Evolutionary conservation across 2,888 invertebrate genomes (phyloP).

Genomic region (Euplagia quadripunctaria): DNA sequence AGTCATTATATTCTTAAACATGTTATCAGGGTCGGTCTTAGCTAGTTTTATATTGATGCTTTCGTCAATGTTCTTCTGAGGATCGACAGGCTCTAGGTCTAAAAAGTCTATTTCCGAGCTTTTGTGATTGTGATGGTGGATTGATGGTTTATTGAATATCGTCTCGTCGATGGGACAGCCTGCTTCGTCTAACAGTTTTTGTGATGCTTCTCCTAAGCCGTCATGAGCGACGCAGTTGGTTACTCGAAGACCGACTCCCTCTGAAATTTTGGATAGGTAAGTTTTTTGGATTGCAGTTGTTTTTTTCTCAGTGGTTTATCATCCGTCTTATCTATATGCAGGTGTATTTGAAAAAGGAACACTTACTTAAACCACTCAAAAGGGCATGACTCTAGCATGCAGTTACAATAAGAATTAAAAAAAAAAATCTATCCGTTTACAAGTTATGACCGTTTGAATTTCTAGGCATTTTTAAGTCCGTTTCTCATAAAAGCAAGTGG

Average conservation of each 20-base stretch:
- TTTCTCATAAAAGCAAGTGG: no score
- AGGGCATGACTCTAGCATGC: no score
- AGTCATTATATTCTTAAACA: slow-evolving; percentile 83
- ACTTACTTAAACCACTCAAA: no score
- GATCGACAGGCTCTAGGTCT: slow-evolving; percentile 72
- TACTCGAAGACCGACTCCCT: slow-evolving; percentile 91
- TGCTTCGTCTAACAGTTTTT: slow-evolving; percentile 90
- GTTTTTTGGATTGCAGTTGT: no score
- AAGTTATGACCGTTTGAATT: no score
- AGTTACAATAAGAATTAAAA: no score
- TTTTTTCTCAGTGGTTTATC: no score
- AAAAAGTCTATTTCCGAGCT: slow-evolving; percentile 76
- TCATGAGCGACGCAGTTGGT: slow-evolving; percentile 93
- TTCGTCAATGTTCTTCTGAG: slow-evolving; percentile 71
- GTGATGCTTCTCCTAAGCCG: slow-evolving; percentile 92
- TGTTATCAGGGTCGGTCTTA: slow-evolving; percentile 74
- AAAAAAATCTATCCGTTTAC: no score
- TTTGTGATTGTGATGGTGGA: slow-evolving; percentile 76
- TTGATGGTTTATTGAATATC: slow-evolving; percentile 86
- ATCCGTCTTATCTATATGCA: no score
- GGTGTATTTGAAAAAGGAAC: no score
- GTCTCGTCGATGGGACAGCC: slow-evolving; percentile 92
- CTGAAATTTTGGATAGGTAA: slow-evolving; percentile 66
- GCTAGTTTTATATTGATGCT: slow-evolving; percentile 65
- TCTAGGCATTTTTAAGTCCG: no score